Percentiles rank a stretch among this genome's conserved stretches.
Evolutionary conservation across 2,113 vertebrate genomes (phyloP).

Genomic region (Thymallus thymallus): DNA sequence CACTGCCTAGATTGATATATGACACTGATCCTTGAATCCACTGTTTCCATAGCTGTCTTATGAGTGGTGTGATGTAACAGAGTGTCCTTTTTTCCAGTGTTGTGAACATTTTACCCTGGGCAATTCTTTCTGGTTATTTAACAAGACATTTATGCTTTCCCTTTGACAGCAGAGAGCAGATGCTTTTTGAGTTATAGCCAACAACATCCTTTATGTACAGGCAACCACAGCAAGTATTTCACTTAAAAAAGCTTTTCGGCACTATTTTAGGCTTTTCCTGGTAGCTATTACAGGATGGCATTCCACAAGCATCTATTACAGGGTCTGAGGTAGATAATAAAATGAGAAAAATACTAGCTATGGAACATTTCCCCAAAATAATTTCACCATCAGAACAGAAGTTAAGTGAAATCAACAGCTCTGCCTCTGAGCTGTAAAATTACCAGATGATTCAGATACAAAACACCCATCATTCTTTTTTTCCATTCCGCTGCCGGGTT

Average conservation of each 20-base stretch:
- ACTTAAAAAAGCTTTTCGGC: not conserved
- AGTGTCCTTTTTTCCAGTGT: not conserved
- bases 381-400: constrained; percentile 33
- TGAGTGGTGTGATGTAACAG: not conserved
- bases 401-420: constrained; percentile 47
- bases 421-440: constrained; percentile 54
- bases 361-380: constrained; percentile 33
- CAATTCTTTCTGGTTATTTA: not conserved
- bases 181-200: not conserved
- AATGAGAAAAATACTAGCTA: constrained; percentile 28
- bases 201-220: not conserved
- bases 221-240: not conserved
- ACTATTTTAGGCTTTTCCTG: not conserved
- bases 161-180: not conserved
- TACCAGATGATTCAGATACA: constrained; percentile 58
- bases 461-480: constrained; percentile 48
- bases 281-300: not conserved
- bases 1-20: no score
- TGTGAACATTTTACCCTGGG: not conserved
- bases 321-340: not conserved
- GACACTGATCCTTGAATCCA: not conserved
- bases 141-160: not conserved
- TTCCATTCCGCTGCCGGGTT: constrained; percentile 43
- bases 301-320: not conserved
- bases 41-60: not conserved